Evolutionary conservation across 1,140 invertebrate species (phyloP).

Genomic region (Leptonema lineaticorne): DNA sequence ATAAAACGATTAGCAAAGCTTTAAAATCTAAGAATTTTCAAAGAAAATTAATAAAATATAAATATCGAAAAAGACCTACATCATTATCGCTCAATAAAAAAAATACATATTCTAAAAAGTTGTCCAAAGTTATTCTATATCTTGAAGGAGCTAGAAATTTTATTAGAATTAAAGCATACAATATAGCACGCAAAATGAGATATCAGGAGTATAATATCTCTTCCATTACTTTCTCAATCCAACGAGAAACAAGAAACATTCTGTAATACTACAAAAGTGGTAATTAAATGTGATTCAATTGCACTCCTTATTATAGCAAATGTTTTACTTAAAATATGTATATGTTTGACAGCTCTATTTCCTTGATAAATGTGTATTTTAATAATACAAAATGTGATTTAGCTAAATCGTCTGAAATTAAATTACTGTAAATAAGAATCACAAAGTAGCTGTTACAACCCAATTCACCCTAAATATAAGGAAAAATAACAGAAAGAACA

Average conservation of each 20-base stretch:
- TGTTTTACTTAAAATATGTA: background rate
- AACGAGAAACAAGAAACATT: no score
- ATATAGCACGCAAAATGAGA: background rate
- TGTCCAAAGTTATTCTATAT: constrained; percentile 15
- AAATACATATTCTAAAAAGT: constrained; percentile 16
- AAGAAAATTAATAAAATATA: no score
- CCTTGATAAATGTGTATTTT: background rate
- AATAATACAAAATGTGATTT: background rate
- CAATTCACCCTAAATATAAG: background rate
- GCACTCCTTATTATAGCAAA: background rate
- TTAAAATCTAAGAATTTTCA: no score
- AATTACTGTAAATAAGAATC: background rate
- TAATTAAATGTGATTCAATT: background rate
- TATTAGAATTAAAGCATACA: background rate
- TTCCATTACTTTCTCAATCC: no score
- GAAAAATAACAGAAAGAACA: background rate
- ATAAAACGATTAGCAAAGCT: no score
- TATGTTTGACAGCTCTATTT: background rate
- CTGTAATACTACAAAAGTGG: no score
- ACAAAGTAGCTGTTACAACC: constrained; percentile 20
- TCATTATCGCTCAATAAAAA: constrained; percentile 11
- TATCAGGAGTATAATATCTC: background rate
- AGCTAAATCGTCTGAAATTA: background rate
- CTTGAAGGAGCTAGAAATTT: background rate
- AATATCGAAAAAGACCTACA: background rate